Conservation (phyloP, 2,888 invertebrate species). For the Tinea semifulvella region DNA sequence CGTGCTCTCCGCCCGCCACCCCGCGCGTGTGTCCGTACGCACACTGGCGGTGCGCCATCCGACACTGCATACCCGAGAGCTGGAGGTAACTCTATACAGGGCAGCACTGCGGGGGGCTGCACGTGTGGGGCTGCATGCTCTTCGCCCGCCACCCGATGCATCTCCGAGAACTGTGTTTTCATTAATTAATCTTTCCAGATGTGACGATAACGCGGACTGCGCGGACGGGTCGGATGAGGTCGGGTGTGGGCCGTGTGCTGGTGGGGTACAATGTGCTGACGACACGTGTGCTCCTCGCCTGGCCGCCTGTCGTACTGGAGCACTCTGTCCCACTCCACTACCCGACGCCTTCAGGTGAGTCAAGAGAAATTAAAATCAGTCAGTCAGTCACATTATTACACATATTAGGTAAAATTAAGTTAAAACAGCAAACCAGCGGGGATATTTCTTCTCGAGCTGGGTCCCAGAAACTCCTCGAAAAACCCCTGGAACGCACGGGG, state of each 20-base stretch:
- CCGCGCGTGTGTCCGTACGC: background rate
- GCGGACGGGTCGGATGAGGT: conserved; percentile 78
- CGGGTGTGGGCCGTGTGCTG: conserved; percentile 76
- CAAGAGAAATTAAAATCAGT: too few relatives aligned
- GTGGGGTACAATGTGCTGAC: conserved; percentile 69
- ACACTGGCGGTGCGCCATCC: conserved; percentile 13
- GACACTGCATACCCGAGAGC: conserved; percentile 38
- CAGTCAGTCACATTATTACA: too few relatives aligned
- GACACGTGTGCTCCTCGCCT: conserved; percentile 72
- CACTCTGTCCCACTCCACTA: conserved; percentile 45
- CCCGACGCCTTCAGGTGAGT: conserved; percentile 45
- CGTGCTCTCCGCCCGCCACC: conserved; percentile 50
- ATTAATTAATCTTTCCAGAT: too few relatives aligned
- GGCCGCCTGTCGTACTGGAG: conserved; percentile 68
- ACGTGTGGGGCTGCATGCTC: conserved; percentile 78
- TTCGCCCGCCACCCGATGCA: conserved; percentile 29
- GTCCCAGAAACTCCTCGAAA: too few relatives aligned
- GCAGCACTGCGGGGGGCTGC: conserved; percentile 68
- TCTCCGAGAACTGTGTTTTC: too few relatives aligned
- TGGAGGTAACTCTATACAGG: conserved; percentile 33
- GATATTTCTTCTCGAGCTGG: too few relatives aligned
- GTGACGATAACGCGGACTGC: conserved; percentile 86
- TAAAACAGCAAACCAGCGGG: too few relatives aligned
- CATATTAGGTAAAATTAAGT: too few relatives aligned
- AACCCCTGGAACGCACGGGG: too few relatives aligned